These are phyloP conservation scores for Brienomyrus brachyistius DNA, from an alignment of 2,113 vertebrate genomes.

Conservation along the genomic window DNA sequence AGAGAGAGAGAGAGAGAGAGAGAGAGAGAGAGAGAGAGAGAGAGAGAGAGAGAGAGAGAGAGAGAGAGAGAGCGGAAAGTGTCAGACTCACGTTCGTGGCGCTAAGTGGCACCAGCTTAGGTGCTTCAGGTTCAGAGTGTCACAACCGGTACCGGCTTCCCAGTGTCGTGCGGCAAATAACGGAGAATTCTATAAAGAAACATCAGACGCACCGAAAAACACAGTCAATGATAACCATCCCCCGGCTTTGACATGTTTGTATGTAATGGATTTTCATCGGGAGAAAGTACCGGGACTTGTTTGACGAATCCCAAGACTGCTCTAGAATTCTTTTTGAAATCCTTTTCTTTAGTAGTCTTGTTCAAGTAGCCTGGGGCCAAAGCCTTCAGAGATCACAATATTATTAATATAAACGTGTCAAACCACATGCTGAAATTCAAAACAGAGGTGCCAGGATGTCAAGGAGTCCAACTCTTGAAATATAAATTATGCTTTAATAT, in stretches of 20 bases:
- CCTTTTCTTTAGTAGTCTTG: constrained; percentile 67
- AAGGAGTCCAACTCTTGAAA: constrained; percentile 66
- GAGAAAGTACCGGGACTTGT: constrained; percentile 62
- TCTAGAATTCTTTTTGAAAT: constrained; percentile 75
- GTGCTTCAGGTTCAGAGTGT: not conserved
- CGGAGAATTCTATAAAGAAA: constrained; percentile 13
- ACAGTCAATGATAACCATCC: constrained; percentile 35
- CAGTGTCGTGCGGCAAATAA: not conserved
- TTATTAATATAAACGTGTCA: constrained; percentile 75
- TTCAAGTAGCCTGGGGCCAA: constrained; percentile 66
- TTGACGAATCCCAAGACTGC: constrained; percentile 69
- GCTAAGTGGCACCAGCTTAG: not conserved
- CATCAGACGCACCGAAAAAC: constrained; percentile 11
- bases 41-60: not conserved
- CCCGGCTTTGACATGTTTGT: constrained; percentile 41
- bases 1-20: not conserved
- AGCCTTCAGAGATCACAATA: constrained; percentile 72
- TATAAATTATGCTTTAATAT: constrained; percentile 68
- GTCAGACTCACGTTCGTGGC: not conserved
- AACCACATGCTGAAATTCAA: constrained; percentile 68
- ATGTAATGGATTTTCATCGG: constrained; percentile 72
- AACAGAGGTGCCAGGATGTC: constrained; percentile 68
- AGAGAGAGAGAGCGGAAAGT: not conserved
- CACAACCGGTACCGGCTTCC: not conserved
- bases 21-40: not conserved